Percentiles rank a stretch among this genome's conserved stretches.
These are phyloP conservation scores for Gortyna flavago DNA, from an alignment of 2,888 invertebrate genomes.

Conservation along the genomic window DNA sequence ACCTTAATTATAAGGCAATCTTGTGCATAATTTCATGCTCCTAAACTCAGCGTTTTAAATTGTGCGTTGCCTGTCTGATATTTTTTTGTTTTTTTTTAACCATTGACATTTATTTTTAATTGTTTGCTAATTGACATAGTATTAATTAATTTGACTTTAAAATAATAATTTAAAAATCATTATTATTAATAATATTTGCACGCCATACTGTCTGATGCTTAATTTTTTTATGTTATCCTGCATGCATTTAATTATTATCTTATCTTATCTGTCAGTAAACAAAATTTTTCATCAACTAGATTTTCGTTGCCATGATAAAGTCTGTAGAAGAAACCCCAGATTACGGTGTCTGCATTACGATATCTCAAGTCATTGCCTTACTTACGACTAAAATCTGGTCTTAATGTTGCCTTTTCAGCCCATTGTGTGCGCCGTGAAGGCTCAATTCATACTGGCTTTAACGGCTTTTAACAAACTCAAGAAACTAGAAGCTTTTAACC, in stretches of 20 bases:
- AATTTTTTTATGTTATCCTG: not conserved
- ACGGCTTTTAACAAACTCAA: slow-evolving; percentile 83
- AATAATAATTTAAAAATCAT: too few species aligned
- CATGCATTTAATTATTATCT: not conserved
- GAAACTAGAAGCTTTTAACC: slow-evolving; percentile 84
- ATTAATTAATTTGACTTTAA: too few species aligned
- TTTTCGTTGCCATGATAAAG: slow-evolving; percentile 11
- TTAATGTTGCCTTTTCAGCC: slow-evolving; percentile 84
- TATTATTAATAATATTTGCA: too few species aligned
- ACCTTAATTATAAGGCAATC: not conserved
- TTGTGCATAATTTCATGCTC: too few species aligned
- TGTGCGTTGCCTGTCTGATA: too few species aligned
- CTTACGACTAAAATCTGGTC: slow-evolving; percentile 83
- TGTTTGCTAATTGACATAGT: too few species aligned
- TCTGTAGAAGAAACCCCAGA: slow-evolving; percentile 48
- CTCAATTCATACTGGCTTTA: slow-evolving; percentile 82
- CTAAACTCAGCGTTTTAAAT: too few species aligned
- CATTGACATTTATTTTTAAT: too few species aligned
- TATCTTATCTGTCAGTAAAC: too few species aligned
- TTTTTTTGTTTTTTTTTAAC: not conserved
- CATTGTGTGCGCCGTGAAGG: slow-evolving; percentile 79
- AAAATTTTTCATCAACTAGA: not conserved
- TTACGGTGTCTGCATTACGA: slow-evolving; percentile 66
- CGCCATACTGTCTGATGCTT: too few species aligned
- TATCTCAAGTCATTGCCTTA: slow-evolving; percentile 82